A percentile compares a stretch with the other conserved stretches of the same genome.
These are phyloP conservation scores for Graptemys geographica DNA, from an alignment of 2,797 vertebrate species.

Conservation along the genomic window DNA sequence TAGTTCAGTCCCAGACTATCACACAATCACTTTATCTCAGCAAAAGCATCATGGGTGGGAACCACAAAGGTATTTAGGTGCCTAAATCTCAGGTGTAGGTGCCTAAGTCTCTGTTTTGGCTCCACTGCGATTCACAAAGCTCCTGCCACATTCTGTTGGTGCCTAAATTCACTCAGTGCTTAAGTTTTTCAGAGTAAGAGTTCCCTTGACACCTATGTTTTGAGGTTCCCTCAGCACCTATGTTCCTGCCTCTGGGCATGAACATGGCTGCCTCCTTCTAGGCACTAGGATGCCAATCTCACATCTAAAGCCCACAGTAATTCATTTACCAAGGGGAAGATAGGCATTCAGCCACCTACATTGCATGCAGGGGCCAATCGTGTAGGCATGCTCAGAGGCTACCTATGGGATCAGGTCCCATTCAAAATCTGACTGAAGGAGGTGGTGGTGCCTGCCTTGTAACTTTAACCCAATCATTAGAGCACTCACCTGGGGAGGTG, in stretches of 20 bases:
- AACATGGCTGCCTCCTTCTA: not conserved
- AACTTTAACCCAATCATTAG: not conserved
- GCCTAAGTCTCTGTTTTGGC: not conserved
- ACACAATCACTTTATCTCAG: constrained; percentile 22
- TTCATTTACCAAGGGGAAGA: not conserved
- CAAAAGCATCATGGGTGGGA: not conserved
- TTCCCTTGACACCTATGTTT: not conserved
- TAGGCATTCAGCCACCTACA: not conserved
- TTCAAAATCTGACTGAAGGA: not conserved
- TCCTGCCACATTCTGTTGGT: not conserved
- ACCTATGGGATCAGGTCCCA: not conserved
- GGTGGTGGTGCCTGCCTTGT: not conserved
- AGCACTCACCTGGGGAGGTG: not conserved
- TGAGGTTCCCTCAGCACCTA: not conserved
- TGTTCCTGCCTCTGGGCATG: not conserved
- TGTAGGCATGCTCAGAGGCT: not conserved
- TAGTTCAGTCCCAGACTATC: not conserved
- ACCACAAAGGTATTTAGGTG: not conserved
- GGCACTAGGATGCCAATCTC: not conserved
- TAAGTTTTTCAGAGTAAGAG: not conserved
- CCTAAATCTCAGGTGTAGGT: not conserved
- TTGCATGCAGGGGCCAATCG: too few relatives aligned
- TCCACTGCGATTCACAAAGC: not conserved
- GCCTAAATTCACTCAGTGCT: not conserved
- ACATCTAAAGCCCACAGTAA: not conserved